These are phyloP conservation scores for Hyalella azteca DNA, from an alignment of 2,888 invertebrate species.

Conservation along the genomic window DNA sequence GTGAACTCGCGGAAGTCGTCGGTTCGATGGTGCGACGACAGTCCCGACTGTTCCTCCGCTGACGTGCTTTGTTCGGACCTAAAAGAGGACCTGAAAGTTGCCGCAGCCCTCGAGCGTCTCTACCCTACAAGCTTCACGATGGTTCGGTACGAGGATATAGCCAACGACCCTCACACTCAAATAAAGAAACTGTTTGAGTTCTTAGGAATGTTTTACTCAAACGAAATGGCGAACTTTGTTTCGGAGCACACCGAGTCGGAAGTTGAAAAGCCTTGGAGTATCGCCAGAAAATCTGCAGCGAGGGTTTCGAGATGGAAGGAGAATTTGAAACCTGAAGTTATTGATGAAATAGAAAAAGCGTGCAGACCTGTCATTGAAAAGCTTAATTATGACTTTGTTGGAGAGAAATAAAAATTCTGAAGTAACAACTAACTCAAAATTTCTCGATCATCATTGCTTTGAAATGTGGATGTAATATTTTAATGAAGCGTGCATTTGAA, in stretches of 20 bases:
- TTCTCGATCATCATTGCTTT: too few species aligned
- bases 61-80: conserved; percentile 41
- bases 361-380: conserved; percentile 31
- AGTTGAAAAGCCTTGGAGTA: conserved; percentile 27
- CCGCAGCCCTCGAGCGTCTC: conserved; percentile 29
- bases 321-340: conserved; percentile 22
- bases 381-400: conserved; percentile 25
- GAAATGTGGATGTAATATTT: too few species aligned
- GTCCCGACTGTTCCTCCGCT: conserved; percentile 36
- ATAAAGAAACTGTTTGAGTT: conserved; percentile 35
- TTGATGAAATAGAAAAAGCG: conserved; percentile 32
- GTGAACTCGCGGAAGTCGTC: conserved; percentile 33
- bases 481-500: too few species aligned
- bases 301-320: conserved; percentile 36
- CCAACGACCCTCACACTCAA: conserved; percentile 17
- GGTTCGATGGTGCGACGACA: conserved; percentile 21
- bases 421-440: too few species aligned
- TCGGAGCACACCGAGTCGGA: conserved; percentile 10
- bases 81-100: conserved; percentile 38
- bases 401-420: background rate
- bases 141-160: conserved; percentile 39
- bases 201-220: conserved; percentile 33
- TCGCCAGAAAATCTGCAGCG: conserved; percentile 43
- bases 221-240: background rate
- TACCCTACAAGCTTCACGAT: conserved; percentile 38